Conservation (phyloP, 2,113 vertebrate species). For the Nannospalax galili region DNA sequence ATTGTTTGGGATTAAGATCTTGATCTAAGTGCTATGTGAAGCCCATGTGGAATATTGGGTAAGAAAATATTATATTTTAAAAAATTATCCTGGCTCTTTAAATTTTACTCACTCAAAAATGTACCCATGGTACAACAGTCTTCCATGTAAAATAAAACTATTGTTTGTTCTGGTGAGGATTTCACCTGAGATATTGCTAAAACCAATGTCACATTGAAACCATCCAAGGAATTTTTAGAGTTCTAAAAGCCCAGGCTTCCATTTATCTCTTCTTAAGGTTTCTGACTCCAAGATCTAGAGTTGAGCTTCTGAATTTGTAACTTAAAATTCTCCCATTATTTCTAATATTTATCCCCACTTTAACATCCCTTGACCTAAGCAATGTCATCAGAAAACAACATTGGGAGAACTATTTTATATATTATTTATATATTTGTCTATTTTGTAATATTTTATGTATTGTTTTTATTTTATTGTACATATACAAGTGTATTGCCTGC, state of each 20-base stretch:
- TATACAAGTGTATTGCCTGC: no score
- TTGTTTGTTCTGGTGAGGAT: neutral
- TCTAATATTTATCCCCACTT: neutral
- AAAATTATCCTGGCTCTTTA: conserved; percentile 12
- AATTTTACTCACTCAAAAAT: neutral
- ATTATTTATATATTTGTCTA: no score
- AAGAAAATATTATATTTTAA: neutral
- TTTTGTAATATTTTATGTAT: no score
- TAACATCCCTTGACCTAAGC: neutral
- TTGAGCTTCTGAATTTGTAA: neutral
- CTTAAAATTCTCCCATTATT: neutral
- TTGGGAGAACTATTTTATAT: neutral
- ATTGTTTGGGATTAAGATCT: neutral
- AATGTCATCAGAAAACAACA: neutral
- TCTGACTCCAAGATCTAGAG: neutral
- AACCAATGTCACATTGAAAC: neutral
- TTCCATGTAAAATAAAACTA: neutral
- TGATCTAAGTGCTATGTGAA: neutral
- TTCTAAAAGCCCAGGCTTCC: neutral
- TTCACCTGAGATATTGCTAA: neutral
- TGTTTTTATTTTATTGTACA: no score
- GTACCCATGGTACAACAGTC: neutral
- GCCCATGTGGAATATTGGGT: neutral
- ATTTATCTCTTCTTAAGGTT: neutral
- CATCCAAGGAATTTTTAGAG: neutral